phyloP scores from a whole-genome alignment of 2,797 vertebrate species.

The Rhabdophis nuchalis region DNA sequence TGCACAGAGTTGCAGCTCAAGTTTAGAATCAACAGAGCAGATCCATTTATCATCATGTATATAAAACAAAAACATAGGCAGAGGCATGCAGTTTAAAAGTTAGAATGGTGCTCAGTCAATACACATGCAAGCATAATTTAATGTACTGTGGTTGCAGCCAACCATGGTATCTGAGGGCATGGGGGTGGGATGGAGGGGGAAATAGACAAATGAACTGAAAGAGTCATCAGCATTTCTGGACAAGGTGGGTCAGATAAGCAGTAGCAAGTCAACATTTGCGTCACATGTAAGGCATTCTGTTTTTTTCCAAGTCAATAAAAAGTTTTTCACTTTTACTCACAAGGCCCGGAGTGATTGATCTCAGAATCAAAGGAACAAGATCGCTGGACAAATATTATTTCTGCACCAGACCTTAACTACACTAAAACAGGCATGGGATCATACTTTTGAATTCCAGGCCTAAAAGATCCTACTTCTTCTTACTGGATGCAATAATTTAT shows the following conservation, averaged over 20 bases:
- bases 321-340: constrained; percentile 55
- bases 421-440: not conserved
- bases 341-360: constrained; percentile 45
- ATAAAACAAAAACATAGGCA: constrained; percentile 55
- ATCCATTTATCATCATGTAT: constrained; percentile 48
- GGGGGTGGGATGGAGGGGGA: constrained; percentile 52
- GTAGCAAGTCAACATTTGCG: constrained; percentile 57
- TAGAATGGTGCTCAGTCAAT: constrained; percentile 68
- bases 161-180: constrained; percentile 70
- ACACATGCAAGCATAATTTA: constrained; percentile 76
- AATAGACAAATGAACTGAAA: constrained; percentile 72
- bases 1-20: not conserved
- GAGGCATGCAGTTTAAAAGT: constrained; percentile 71
- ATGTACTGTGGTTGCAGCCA: constrained; percentile 76
- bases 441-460: not conserved
- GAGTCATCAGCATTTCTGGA: constrained; percentile 63
- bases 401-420: not conserved
- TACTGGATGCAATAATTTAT: not conserved
- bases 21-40: constrained; percentile 47
- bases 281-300: constrained; percentile 51
- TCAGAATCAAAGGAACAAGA: constrained; percentile 38
- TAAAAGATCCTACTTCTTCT: not conserved
- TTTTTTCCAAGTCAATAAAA: constrained; percentile 53
- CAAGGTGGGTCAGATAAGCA: constrained; percentile 62
- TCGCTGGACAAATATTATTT: not conserved